Evolutionary conservation across 2,888 invertebrate genomes (phyloP).

Genomic region (Euphydryas editha): DNA sequence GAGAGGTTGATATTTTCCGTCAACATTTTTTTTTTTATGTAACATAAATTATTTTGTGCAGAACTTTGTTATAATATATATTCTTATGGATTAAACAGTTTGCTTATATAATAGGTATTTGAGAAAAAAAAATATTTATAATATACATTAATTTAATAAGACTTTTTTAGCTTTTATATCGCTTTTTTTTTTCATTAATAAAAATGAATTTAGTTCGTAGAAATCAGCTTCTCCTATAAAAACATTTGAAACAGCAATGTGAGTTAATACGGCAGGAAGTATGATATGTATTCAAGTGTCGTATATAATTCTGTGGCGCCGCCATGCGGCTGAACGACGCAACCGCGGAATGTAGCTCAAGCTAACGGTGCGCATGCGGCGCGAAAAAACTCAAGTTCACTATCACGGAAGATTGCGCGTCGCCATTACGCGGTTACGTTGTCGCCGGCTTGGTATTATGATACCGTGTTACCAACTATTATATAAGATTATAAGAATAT

Average conservation of each 20-base stretch:
- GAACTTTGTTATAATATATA: slow-evolving; percentile 9
- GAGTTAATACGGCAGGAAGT: slow-evolving; percentile 23
- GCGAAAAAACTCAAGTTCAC: slow-evolving; percentile 83
- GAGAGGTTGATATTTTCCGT: slow-evolving; percentile 79
- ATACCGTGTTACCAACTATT: slow-evolving; percentile 52
- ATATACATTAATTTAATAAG: no score
- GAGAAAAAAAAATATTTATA: background rate
- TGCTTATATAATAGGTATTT: background rate
- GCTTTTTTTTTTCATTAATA: no score
- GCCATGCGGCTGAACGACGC: slow-evolving; percentile 57
- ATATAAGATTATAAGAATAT: slow-evolving; percentile 54
- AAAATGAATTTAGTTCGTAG: background rate
- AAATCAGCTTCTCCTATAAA: background rate
- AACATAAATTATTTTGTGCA: slow-evolving; percentile 23
- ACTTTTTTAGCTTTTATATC: background rate
- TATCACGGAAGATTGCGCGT: slow-evolving; percentile 81
- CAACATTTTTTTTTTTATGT: slow-evolving; percentile 52
- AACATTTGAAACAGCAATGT: slow-evolving; percentile 2
- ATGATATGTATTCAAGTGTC: slow-evolving; percentile 24
- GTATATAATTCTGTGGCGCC: slow-evolving; percentile 58
- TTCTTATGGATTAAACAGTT: slow-evolving; percentile 7
- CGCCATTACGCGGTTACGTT: slow-evolving; percentile 77
- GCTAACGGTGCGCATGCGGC: slow-evolving; percentile 64
- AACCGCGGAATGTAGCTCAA: slow-evolving; percentile 81
- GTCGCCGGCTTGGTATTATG: slow-evolving; percentile 61